Evolutionary conservation across 2,797 vertebrate genomes (phyloP).

Genomic region (Darevskia mixta): DNA sequence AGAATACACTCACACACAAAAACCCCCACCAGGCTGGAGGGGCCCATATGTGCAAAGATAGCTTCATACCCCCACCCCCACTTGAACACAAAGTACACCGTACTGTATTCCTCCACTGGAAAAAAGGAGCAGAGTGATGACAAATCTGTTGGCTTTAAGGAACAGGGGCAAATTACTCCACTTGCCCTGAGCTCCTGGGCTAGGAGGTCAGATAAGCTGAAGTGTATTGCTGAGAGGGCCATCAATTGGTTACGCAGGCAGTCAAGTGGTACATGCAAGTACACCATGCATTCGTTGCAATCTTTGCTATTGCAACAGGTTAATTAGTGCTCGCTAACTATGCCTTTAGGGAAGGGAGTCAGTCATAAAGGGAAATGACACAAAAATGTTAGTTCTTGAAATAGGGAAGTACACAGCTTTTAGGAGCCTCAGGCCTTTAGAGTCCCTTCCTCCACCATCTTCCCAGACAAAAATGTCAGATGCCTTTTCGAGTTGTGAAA

Average conservation of each 20-base stretch:
- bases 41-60: no score
- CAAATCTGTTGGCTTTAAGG: neutral
- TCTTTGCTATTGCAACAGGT: neutral
- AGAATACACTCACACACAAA: no score
- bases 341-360: neutral
- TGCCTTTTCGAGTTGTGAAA: no score
- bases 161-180: neutral
- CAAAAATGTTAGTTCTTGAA: conserved; percentile 3
- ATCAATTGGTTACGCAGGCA: neutral
- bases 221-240: neutral
- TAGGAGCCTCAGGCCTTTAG: neutral
- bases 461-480: no score
- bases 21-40: no score
- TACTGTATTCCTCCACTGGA: no score
- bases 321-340: neutral
- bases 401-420: neutral
- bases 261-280: neutral
- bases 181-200: no score
- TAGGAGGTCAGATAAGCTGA: neutral
- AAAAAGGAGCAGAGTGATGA: neutral
- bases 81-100: neutral
- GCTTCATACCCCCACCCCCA: neutral
- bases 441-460: no score
- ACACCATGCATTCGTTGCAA: neutral
- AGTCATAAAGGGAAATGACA: neutral